phyloP scores from a whole-genome alignment of 2,888 invertebrate genomes.

The Lochmaea capreae region DNA sequence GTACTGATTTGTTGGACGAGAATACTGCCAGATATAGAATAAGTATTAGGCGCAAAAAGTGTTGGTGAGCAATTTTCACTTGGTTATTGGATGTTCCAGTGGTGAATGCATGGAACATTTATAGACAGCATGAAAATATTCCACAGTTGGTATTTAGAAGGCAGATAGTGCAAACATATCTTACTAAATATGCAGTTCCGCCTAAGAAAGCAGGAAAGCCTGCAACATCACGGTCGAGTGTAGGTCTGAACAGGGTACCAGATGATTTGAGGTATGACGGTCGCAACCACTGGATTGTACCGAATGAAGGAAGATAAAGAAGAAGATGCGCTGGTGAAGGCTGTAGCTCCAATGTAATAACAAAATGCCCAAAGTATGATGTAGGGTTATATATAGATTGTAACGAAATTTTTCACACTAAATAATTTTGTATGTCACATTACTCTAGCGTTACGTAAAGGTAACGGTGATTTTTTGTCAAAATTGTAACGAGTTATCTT shows the following conservation, averaged over 20 bases:
- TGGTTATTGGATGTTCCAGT: slow-evolving; percentile 24
- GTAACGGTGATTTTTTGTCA: slow-evolving; percentile 7
- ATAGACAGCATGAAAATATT: slow-evolving; percentile 13
- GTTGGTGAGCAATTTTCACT: neutral
- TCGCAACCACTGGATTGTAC: slow-evolving; percentile 35
- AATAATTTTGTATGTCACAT: slow-evolving; percentile 11
- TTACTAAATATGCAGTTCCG: slow-evolving; percentile 47
- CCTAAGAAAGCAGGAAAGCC: slow-evolving; percentile 35
- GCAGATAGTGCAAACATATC: slow-evolving; percentile 34
- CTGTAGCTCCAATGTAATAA: slow-evolving; percentile 34
- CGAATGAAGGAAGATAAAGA: slow-evolving; percentile 35
- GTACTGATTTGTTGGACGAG: slow-evolving; percentile 40
- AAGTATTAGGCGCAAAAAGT: slow-evolving; percentile 20
- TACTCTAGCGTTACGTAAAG: slow-evolving; percentile 8
- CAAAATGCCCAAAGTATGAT: slow-evolving; percentile 40
- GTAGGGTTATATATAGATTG: slow-evolving; percentile 25
- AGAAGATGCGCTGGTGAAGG: slow-evolving; percentile 41
- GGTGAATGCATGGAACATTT: slow-evolving; percentile 13
- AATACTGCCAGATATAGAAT: slow-evolving; percentile 37
- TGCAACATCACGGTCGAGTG: slow-evolving; percentile 28
- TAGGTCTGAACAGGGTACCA: slow-evolving; percentile 23
- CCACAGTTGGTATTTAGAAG: slow-evolving; percentile 34
- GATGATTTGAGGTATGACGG: slow-evolving; percentile 4
- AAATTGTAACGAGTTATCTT: too few relatives aligned
- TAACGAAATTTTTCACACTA: slow-evolving; percentile 24